phyloP scores from a whole-genome alignment of 2,888 invertebrate genomes.

The Melanophora roralis region DNA sequence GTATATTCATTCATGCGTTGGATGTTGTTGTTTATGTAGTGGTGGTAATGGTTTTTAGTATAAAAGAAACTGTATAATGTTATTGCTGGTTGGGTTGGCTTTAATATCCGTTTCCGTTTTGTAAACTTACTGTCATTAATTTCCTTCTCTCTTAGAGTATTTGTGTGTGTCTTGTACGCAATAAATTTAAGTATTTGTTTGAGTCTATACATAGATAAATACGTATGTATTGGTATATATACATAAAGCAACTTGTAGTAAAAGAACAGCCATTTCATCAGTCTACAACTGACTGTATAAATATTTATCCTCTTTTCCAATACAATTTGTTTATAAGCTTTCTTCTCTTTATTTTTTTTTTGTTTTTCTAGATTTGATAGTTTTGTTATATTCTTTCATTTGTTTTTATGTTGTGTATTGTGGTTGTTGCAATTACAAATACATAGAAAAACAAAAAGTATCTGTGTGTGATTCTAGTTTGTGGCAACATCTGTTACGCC shows the following conservation, averaged over 20 bases:
- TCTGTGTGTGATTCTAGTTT: conserved; percentile 29
- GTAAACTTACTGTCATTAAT: conserved; percentile 75
- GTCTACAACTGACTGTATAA: conserved; percentile 43
- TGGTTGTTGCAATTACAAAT: conserved; percentile 1
- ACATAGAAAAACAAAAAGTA: not conserved
- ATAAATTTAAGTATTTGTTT: conserved; percentile 3
- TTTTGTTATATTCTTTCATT: conserved; percentile 13
- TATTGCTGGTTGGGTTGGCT: conserved; percentile 33
- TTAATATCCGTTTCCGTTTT: conserved; percentile 75
- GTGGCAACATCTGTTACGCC: conserved; percentile 66
- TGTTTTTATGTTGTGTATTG: conserved; percentile 12
- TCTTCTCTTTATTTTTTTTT: conserved; percentile 1
- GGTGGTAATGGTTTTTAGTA: not conserved
- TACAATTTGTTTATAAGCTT: conserved; percentile 57
- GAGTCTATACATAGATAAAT: not conserved
- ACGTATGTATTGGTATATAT: no score
- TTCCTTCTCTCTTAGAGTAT: conserved; percentile 51
- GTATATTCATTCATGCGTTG: not conserved
- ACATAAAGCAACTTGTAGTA: no score
- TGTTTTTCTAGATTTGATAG: not conserved
- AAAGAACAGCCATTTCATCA: conserved; percentile 42
- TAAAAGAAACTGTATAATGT: conserved; percentile 28
- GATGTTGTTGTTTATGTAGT: not conserved
- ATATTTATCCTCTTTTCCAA: conserved; percentile 58
- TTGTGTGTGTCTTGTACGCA: not conserved